Percentiles rank a stretch among this genome's conserved stretches.
Evolutionary conservation across 2,888 invertebrate genomes (phyloP).

Genomic region (Lamellibrachia satsuma): DNA sequence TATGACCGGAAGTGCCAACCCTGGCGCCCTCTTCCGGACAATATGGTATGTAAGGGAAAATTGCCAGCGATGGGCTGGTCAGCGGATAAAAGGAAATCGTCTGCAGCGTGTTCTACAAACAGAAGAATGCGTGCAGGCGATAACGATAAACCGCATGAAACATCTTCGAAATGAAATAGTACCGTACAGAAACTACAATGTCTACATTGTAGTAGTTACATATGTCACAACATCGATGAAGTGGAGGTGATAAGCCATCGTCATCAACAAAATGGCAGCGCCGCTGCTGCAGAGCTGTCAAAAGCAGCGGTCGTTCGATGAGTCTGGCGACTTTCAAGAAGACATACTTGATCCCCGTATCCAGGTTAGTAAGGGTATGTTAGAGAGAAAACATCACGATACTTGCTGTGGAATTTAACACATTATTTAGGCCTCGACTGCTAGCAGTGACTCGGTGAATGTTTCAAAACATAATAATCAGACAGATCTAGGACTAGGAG

Average conservation of each 20-base stretch:
- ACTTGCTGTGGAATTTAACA: too few relatives aligned
- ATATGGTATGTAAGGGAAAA: neutral
- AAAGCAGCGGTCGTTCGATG: neutral
- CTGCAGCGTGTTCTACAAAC: neutral
- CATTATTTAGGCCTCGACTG: too few relatives aligned
- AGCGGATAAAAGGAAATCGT: neutral
- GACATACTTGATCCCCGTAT: neutral
- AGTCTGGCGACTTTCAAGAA: constrained; percentile 3
- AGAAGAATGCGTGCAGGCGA: neutral
- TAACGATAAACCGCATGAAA: neutral
- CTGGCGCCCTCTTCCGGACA: neutral
- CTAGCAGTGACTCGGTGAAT: too few relatives aligned
- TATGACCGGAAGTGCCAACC: neutral
- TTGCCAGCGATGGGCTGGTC: too few relatives aligned
- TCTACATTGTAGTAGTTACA: neutral
- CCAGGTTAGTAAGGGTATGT: neutral
- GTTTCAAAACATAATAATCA: too few relatives aligned
- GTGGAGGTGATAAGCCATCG: neutral
- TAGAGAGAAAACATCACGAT: neutral
- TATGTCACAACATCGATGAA: neutral
- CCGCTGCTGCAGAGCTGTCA: constrained; percentile 17
- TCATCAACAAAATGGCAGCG: neutral
- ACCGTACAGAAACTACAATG: neutral
- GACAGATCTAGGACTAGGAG: too few relatives aligned
- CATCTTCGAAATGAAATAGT: neutral